Base-by-base conservation (phyloP, 92 coral and sea anemone species). In the Epizoanthus stellaris region DNA sequence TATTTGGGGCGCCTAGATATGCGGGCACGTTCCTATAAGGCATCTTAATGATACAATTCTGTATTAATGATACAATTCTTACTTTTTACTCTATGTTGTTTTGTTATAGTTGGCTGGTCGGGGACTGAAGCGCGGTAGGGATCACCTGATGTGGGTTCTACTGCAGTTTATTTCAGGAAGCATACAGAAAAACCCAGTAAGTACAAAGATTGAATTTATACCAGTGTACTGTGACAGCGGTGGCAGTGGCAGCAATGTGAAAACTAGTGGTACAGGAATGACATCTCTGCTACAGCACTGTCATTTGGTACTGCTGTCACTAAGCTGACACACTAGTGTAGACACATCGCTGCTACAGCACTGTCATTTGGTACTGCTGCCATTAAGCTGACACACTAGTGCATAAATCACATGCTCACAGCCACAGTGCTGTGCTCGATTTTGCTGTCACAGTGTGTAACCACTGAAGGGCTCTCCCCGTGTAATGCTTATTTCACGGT, bases 91-190 rank as follows among this genome's bases (percentile, higher is more conserved):
- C 4, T 43, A 4, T 19, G 4, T 11, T 52, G 68, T 73, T 58
- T 39, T 81, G 64, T 63, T 88, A 10, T 75, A 96, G 99, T 52
- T 96, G 80, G 70, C 85, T 38, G 99, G 98, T 23, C 76, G 93
- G 75, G 90, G 91, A 45, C 90, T 90, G 52, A 92, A 86, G 89
- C 91, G 88, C 43, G 98, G 99, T 49, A 89, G 99, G 76, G 96
- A 96, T 76, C 95, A 92, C 70, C 84, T 96, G 59, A 96, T 96
- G 98, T 96, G 99, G 99, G 98, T 96, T 52, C 71, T 96, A 34
- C 81, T 96, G 60, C 99, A 96, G 93, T 93, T 96, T 53, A 94
- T 94, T 54, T 94, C 98, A 56, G 95, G 98, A 49, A 94, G 98
- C 70, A 92, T 94, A 10, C 98, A 94, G 87, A 94, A 94, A 88